A percentile compares a stretch with the other conserved stretches of the same genome.
Evolutionary conservation across 2,113 vertebrate species (phyloP).

Genomic region (Psittacus erithacus): DNA sequence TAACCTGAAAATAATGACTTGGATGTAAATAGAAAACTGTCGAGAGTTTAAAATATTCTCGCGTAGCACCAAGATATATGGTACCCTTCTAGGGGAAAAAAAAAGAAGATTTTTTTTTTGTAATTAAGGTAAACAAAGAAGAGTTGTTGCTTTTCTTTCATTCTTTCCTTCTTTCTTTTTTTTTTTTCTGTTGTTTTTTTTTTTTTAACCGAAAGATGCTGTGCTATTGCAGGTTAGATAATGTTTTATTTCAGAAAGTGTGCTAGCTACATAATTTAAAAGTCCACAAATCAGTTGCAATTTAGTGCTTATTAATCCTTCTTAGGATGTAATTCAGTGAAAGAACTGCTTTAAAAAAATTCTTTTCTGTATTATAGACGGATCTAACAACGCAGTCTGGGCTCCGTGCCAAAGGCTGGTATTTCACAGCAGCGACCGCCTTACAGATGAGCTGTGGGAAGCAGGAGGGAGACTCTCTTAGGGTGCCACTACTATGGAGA

Average conservation of each 20-base stretch:
- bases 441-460: slow-evolving; percentile 87
- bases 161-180: slow-evolving; percentile 24
- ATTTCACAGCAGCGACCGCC: slow-evolving; percentile 88
- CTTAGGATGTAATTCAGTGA: slow-evolving; percentile 82
- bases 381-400: slow-evolving; percentile 92
- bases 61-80: slow-evolving; percentile 58
- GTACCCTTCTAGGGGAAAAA: slow-evolving; percentile 67
- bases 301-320: slow-evolving; percentile 84
- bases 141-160: slow-evolving; percentile 56
- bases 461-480: slow-evolving; percentile 84
- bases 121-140: slow-evolving; percentile 77
- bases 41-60: slow-evolving; percentile 65
- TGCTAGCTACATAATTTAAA: slow-evolving; percentile 71
- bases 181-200: not conserved
- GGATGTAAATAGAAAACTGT: slow-evolving; percentile 74
- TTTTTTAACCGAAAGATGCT: slow-evolving; percentile 24
- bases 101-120: slow-evolving; percentile 69
- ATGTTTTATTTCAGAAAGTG: slow-evolving; percentile 73
- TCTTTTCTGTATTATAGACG: slow-evolving; percentile 89
- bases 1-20: slow-evolving; percentile 77
- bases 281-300: slow-evolving; percentile 76
- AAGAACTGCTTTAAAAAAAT: slow-evolving; percentile 78
- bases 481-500: slow-evolving; percentile 95
- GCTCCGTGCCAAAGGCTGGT: slow-evolving; percentile 89
- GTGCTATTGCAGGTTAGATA: slow-evolving; percentile 73